Evolutionary conservation across 1,140 invertebrate genomes (phyloP).

Genomic region (Orussus abietinus): DNA sequence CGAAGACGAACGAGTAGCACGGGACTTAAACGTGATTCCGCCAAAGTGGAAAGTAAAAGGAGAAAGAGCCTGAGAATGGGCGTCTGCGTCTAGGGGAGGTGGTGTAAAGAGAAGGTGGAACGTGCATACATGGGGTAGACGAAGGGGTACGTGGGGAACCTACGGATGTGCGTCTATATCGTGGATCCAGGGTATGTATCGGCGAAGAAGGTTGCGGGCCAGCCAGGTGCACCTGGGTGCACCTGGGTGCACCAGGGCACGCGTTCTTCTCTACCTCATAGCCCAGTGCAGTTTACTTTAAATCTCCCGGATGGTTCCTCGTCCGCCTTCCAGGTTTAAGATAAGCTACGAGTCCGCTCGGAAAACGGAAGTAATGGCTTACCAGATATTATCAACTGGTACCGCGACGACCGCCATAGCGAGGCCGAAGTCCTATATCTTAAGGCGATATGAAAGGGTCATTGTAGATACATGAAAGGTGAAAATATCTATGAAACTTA

Average conservation of each 20-base stretch:
- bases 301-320: constrained; percentile 32
- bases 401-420: too few relatives aligned
- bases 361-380: constrained; percentile 36
- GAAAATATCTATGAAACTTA: too few relatives aligned
- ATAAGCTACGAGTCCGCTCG: constrained; percentile 31
- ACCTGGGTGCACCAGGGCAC: too few relatives aligned
- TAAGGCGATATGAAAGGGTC: too few relatives aligned
- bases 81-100: neutral
- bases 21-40: constrained; percentile 14
- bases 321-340: constrained; percentile 31
- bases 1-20: constrained; percentile 6
- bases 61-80: neutral
- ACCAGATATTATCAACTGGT: constrained; percentile 35
- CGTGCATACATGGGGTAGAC: neutral
- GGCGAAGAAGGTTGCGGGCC: constrained; percentile 4
- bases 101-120: too few relatives aligned
- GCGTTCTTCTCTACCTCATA: constrained; percentile 23
- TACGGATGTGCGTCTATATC: neutral
- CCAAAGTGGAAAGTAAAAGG: constrained; percentile 11
- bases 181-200: neutral
- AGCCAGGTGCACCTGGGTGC: too few relatives aligned
- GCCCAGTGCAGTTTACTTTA: constrained; percentile 32
- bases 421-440: too few relatives aligned
- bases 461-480: too few relatives aligned
- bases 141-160: neutral